Conservation (phyloP, 2,888 invertebrate genomes). For the Axea sp. region DNA sequence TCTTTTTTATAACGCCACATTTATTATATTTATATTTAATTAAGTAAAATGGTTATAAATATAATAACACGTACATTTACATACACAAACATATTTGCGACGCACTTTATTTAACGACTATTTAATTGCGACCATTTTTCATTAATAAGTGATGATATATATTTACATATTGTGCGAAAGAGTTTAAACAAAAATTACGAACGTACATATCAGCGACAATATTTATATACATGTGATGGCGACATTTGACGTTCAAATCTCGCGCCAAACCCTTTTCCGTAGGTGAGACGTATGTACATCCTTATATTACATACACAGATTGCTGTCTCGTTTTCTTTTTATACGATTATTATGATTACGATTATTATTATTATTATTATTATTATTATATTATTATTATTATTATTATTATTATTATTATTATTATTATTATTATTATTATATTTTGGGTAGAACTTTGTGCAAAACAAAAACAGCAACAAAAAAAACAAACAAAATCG, state of each 20-base stretch:
- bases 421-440: constrained; percentile 31
- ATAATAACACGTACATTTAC: background rate
- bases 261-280: constrained; percentile 35
- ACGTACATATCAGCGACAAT: constrained; percentile 55
- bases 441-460: constrained; percentile 41
- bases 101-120: constrained; percentile 30
- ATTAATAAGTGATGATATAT: constrained; percentile 38
- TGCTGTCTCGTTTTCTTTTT: constrained; percentile 43
- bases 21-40: constrained; percentile 15
- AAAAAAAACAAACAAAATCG: constrained; percentile 14
- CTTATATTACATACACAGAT: constrained; percentile 29
- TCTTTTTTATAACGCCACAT: background rate
- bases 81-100: background rate
- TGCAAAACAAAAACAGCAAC: too few relatives aligned
- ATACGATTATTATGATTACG: constrained; percentile 50
- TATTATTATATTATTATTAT: constrained; percentile 26
- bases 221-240: constrained; percentile 55
- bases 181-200: constrained; percentile 26
- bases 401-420: constrained; percentile 14
- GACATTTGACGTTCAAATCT: constrained; percentile 47
- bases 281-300: constrained; percentile 22
- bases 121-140: constrained; percentile 39
- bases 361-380: constrained; percentile 19
- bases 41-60: background rate
- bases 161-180: constrained; percentile 28